These are phyloP conservation scores for Tinamus guttatus DNA, from an alignment of 2,113 vertebrate genomes.

Conservation along the genomic window DNA sequence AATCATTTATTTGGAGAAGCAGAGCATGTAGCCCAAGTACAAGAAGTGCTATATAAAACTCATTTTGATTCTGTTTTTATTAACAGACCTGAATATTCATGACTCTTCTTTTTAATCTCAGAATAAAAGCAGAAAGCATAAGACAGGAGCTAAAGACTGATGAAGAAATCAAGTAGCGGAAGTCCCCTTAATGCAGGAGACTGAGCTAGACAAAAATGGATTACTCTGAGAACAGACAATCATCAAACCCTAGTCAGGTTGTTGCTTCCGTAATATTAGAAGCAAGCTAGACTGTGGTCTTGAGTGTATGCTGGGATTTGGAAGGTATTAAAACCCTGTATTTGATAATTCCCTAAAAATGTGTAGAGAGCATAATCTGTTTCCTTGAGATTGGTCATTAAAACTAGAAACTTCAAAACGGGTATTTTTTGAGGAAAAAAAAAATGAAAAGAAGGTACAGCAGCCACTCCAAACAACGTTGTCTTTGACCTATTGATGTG, in stretches of 20 bases:
- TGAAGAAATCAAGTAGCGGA: neutral
- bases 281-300: neutral
- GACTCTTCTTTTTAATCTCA: neutral
- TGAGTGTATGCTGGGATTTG: neutral
- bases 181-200: neutral
- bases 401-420: neutral
- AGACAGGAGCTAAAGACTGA: neutral
- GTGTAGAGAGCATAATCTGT: neutral
- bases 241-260: neutral
- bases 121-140: neutral
- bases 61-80: neutral
- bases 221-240: neutral
- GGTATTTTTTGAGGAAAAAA: neutral
- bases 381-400: neutral
- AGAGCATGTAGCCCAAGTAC: neutral
- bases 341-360: neutral
- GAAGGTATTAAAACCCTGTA: neutral
- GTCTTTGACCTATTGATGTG: neutral
- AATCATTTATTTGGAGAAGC: neutral
- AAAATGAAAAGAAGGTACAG: neutral
- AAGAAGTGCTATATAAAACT: neutral
- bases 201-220: neutral
- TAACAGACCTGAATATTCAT: neutral
- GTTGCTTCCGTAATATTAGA: neutral
- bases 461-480: neutral